A percentile compares a stretch with the other conserved stretches of the same genome.
Evolutionary conservation across 2,797 vertebrate species (phyloP).

Genomic region (Pteropus rufus): DNA sequence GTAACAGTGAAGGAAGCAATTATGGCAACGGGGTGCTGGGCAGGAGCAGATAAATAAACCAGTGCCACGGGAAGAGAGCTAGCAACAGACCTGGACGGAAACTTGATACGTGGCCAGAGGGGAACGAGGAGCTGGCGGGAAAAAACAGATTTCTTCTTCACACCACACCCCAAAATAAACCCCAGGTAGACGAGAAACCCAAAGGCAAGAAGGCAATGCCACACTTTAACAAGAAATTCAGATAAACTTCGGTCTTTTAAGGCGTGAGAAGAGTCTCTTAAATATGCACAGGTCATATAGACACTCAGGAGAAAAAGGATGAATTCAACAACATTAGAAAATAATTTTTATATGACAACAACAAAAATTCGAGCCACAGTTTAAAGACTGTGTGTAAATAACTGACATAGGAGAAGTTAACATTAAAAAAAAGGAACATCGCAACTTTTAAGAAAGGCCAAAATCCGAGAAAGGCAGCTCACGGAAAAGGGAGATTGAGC

Average conservation of each 20-base stretch:
- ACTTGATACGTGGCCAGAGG: background rate
- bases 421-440: background rate
- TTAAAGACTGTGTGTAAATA: background rate
- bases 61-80: fast-evolving
- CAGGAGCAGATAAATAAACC: background rate
- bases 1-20: background rate
- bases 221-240: background rate
- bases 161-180: background rate
- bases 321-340: background rate
- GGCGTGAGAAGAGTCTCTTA: background rate
- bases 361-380: background rate
- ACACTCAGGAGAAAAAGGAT: background rate
- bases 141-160: background rate
- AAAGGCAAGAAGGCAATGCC: background rate
- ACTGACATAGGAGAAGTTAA: background rate
- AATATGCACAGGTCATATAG: background rate
- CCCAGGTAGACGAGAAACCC: background rate
- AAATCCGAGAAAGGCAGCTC: background rate
- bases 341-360: background rate
- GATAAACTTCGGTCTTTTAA: background rate
- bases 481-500: background rate
- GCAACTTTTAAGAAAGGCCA: background rate
- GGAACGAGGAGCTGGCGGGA: background rate
- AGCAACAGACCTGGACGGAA: background rate
- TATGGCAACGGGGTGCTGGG: fast-evolving